Evolutionary conservation across 2,888 invertebrate genomes (phyloP).

Genomic region (Parapristionchus giblindavisi): DNA sequence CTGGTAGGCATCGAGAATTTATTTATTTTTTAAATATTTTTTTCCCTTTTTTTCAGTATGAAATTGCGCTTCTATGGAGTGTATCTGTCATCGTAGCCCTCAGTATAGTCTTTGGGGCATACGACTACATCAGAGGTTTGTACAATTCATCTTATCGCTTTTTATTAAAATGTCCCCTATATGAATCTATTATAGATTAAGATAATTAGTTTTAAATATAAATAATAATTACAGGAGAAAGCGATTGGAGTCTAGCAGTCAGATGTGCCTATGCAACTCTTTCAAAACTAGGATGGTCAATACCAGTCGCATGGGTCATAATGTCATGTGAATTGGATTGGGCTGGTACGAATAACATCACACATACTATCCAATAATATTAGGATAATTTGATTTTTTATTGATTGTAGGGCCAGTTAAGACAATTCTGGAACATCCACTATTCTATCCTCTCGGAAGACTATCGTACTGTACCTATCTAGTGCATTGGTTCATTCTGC

Average conservation of each 20-base stretch:
- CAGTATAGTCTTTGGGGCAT: constrained; percentile 42
- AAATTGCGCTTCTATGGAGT: neutral
- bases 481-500: constrained; percentile 38
- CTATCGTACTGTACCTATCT: constrained; percentile 92
- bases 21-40: no score
- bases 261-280: neutral
- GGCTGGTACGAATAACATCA: constrained; percentile 70
- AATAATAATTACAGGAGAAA: neutral
- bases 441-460: constrained; percentile 85
- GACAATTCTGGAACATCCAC: constrained; percentile 81
- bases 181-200: no score
- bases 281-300: constrained; percentile 69
- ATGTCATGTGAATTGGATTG: constrained; percentile 71
- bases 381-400: no score
- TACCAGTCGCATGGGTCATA: constrained; percentile 71
- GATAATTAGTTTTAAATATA: no score
- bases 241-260: neutral
- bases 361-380: no score
- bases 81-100: constrained; percentile 2
- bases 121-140: constrained; percentile 40
- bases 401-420: constrained; percentile 74
- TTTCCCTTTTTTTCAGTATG: constrained; percentile 17
- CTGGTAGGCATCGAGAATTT: no score
- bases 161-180: no score
- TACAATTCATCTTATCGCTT: no score